Conservation (phyloP, 2,113 vertebrate species). For the Triplophysa dalaica region DNA sequence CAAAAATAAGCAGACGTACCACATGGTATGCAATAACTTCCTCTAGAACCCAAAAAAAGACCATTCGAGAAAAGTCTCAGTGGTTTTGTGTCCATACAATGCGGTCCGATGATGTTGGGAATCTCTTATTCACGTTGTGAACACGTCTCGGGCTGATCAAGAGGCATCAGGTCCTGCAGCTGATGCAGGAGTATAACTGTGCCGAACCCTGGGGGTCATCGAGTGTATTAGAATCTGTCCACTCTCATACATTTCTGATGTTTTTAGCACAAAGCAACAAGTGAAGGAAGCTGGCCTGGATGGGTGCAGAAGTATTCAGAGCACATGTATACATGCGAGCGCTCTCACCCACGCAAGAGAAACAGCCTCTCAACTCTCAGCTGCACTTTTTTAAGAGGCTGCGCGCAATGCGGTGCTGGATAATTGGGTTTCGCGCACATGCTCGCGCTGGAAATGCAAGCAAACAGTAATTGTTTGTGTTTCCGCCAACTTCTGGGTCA, state of each 20-base stretch:
- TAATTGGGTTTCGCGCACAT: slow-evolving; percentile 71
- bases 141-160: neutral
- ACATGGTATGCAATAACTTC: too few species aligned
- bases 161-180: neutral
- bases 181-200: neutral
- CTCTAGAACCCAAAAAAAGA: too few species aligned
- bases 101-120: too few species aligned
- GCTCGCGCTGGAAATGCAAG: slow-evolving; percentile 3
- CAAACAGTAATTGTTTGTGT: slow-evolving; percentile 32
- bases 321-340: slow-evolving; percentile 73
- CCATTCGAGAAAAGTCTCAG: too few species aligned
- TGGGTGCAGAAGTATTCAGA: slow-evolving; percentile 76
- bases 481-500: slow-evolving; percentile 26
- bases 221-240: neutral
- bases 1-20: too few species aligned
- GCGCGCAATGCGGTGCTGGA: slow-evolving; percentile 67
- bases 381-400: slow-evolving; percentile 74
- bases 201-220: neutral
- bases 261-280: slow-evolving; percentile 61
- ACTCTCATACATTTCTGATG: slow-evolving; percentile 50
- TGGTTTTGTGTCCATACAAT: too few species aligned
- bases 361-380: slow-evolving; percentile 73
- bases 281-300: slow-evolving; percentile 60
- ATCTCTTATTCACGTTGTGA: neutral
- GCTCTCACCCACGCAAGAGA: slow-evolving; percentile 76